phyloP scores from a whole-genome alignment of 1,140 invertebrate species.

The Calycopis cecrops region DNA sequence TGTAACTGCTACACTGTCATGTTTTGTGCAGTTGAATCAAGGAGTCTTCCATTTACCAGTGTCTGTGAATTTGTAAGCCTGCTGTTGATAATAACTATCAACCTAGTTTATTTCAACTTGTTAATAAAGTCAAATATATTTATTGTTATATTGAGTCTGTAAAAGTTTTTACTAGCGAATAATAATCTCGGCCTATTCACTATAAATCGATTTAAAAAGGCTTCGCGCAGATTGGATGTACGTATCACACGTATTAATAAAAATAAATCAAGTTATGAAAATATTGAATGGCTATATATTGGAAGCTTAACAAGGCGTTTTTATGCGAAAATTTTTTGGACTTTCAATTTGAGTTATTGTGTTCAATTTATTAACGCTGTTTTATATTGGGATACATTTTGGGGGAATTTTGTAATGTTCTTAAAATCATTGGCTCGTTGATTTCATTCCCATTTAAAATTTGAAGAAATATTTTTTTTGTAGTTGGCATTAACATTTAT shows the following conservation, averaged over 20 bases:
- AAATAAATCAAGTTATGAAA: slow-evolving; percentile 19
- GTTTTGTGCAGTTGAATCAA: no score
- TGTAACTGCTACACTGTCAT: no score
- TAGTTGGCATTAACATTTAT: no score
- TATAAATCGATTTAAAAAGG: slow-evolving; percentile 11
- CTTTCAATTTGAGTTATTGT: slow-evolving; percentile 9
- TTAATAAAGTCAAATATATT: no score
- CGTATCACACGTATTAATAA: slow-evolving; percentile 20
- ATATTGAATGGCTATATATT: slow-evolving; percentile 18
- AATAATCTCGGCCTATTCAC: slow-evolving; percentile 1
- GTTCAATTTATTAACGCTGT: slow-evolving; percentile 11
- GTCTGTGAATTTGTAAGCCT: no score
- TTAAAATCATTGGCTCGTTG: background rate
- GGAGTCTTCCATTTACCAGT: no score
- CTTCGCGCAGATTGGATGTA: slow-evolving; percentile 9
- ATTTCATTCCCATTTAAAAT: background rate
- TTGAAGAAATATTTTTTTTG: no score
- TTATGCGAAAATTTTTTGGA: slow-evolving; percentile 16
- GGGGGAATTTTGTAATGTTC: background rate
- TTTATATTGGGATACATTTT: slow-evolving; percentile 2
- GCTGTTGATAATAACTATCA: no score
- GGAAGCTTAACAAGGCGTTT: slow-evolving; percentile 17
- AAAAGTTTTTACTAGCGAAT: background rate
- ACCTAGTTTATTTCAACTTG: no score
- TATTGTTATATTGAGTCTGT: no score